phyloP scores from a whole-genome alignment of 2,113 vertebrate genomes.

The Nesogale talazaci region DNA sequence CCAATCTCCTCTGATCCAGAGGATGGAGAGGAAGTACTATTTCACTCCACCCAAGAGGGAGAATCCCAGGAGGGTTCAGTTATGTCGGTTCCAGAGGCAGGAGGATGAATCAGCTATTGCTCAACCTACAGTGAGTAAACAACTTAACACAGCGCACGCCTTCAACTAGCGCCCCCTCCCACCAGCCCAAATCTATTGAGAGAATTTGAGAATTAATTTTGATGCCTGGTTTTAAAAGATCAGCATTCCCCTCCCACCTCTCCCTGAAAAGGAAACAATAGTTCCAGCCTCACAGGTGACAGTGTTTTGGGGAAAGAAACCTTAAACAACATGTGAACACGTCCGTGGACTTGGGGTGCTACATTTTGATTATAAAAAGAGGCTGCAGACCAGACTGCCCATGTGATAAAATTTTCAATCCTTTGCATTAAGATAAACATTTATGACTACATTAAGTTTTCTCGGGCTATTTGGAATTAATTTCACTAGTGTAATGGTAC shows the following conservation, averaged over 20 bases:
- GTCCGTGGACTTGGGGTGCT: not conserved
- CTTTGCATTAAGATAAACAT: conserved; percentile 28
- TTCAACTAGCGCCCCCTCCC: not conserved
- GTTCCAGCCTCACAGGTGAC: not conserved
- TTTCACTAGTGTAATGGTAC: not conserved
- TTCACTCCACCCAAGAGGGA: conserved; percentile 81
- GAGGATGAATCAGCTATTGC: conserved; percentile 34
- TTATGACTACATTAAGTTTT: not conserved
- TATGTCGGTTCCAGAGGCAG: conserved; percentile 70
- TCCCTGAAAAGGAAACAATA: not conserved
- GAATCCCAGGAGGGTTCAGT: conserved; percentile 61
- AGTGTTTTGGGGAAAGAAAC: not conserved
- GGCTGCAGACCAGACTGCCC: not conserved
- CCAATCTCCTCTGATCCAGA: conserved; percentile 80
- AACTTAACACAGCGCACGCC: not conserved
- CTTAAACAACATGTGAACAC: not conserved
- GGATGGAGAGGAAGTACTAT: conserved; percentile 77
- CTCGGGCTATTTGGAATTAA: not conserved
- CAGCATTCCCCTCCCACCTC: not conserved
- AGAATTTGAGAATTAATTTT: not conserved
- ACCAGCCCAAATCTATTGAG: not conserved
- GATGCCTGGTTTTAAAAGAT: not conserved
- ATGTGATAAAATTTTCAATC: not conserved
- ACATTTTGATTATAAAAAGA: conserved; percentile 8
- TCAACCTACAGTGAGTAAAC: not conserved